phyloP scores from a whole-genome alignment of 1,140 invertebrate genomes.

The Myzus persicae region DNA sequence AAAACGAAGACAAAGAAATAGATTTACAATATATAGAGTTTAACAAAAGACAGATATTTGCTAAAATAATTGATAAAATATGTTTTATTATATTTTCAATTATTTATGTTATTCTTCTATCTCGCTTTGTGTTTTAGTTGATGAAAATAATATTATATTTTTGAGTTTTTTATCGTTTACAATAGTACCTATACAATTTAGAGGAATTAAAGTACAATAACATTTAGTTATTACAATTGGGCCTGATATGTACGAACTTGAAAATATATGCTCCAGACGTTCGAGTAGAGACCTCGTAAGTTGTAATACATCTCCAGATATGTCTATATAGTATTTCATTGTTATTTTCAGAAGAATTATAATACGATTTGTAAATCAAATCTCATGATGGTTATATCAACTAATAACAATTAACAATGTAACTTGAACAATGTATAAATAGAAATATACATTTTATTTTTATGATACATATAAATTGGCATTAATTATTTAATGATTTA shows the following conservation, averaged over 20 bases:
- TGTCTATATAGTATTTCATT: background rate
- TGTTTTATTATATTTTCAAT: conserved; percentile 30
- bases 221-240: background rate
- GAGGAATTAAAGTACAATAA: background rate
- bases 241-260: background rate
- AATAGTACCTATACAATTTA: background rate
- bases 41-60: background rate
- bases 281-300: no score
- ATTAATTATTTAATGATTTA: no score
- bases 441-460: no score
- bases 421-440: no score
- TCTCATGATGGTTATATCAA: background rate
- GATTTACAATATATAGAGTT: background rate
- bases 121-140: background rate
- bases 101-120: background rate
- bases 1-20: background rate
- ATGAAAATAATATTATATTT: background rate
- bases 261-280: background rate
- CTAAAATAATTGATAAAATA: background rate
- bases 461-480: no score
- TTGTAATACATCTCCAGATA: background rate
- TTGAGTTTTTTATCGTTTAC: background rate
- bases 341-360: background rate
- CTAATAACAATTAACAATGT: background rate
- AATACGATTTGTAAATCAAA: background rate